Evolutionary conservation across 2,888 invertebrate genomes (phyloP).

Genomic region (Dicyrtoma fusca): DNA sequence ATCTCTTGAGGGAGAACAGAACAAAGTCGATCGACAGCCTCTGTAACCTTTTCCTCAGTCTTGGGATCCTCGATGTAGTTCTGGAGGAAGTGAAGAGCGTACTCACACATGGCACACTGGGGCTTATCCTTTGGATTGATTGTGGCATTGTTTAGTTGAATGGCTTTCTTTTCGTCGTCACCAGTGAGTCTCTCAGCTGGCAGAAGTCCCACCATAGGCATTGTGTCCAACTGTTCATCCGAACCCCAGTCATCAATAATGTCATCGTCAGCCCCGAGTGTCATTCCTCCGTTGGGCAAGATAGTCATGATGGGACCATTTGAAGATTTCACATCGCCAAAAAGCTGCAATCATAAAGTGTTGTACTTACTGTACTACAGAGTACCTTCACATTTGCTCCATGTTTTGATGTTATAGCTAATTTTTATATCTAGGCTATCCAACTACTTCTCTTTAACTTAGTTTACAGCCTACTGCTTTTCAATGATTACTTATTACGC

Average conservation of each 20-base stretch:
- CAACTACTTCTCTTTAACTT: too few species aligned
- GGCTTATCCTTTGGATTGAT: constrained; percentile 59
- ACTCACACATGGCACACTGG: constrained; percentile 78
- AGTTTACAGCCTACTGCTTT: too few species aligned
- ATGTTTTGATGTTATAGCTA: too few species aligned
- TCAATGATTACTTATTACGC: too few species aligned
- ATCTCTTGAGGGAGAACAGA: constrained; percentile 67
- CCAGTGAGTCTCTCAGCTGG: constrained; percentile 52
- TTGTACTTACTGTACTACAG: too few species aligned
- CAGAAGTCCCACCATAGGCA: constrained; percentile 33
- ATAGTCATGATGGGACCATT: constrained; percentile 52
- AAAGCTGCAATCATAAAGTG: constrained; percentile 19
- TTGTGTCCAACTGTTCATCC: not conserved
- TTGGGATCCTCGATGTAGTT: constrained; percentile 70
- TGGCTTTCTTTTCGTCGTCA: constrained; percentile 45
- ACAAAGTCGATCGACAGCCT: constrained; percentile 72
- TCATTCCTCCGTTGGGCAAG: constrained; percentile 31
- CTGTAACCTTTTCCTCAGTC: constrained; percentile 72
- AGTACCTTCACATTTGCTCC: too few species aligned
- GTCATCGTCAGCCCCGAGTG: not conserved
- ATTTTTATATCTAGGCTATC: too few species aligned
- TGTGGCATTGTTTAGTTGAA: not conserved
- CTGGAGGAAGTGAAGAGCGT: constrained; percentile 78
- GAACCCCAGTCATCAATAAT: not conserved
- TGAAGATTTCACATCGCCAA: constrained; percentile 6